phyloP scores from a whole-genome alignment of 1,140 invertebrate species.

The Pogonomyrmex barbatus region DNA sequence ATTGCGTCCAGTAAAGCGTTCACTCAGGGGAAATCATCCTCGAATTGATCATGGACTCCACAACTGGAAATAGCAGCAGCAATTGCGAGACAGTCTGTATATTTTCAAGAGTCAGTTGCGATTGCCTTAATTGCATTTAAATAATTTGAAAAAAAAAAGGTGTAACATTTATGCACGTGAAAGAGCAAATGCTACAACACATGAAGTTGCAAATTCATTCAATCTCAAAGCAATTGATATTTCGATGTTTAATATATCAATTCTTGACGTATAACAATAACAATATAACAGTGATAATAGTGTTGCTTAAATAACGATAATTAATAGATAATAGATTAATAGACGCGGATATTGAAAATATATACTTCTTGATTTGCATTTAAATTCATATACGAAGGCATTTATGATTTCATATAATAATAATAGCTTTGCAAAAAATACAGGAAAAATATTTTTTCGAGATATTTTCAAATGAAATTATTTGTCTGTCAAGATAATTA shows the following conservation, averaged over 20 bases:
- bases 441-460: background rate
- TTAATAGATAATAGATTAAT: too few species aligned
- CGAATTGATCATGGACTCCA: constrained; percentile 6
- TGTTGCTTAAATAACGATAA: background rate
- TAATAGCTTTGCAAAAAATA: background rate
- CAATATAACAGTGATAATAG: background rate
- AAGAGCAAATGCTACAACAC: background rate
- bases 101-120: background rate
- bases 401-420: background rate
- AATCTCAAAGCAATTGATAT: background rate
- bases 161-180: background rate
- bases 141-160: background rate
- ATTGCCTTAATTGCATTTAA: constrained; percentile 1
- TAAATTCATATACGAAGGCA: background rate
- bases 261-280: background rate
- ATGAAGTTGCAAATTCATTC: background rate
- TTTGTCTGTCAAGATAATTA: background rate
- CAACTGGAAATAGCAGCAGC: background rate
- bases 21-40: constrained; percentile 10
- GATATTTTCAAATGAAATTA: background rate
- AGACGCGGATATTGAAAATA: background rate
- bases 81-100: background rate
- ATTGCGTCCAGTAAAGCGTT: background rate
- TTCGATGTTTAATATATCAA: background rate
- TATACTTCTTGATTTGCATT: background rate